Evolutionary conservation across 2,797 vertebrate species (phyloP), one percentile per base, ranked within the genome.

Genomic region (Columba guinea): DNA sequence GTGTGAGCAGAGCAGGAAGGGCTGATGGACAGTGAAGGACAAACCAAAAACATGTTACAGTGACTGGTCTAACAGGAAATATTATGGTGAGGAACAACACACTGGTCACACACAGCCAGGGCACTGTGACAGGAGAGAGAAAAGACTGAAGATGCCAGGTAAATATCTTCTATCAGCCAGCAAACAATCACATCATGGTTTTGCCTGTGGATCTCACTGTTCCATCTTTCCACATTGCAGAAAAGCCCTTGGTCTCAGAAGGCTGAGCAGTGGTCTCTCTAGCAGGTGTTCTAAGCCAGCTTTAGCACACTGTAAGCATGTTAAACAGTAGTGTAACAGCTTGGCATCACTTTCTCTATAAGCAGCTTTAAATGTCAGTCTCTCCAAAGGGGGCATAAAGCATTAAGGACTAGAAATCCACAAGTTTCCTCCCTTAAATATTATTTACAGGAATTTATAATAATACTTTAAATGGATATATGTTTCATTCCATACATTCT

Each of bases 281-380:
- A 22, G 28, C 27, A 80, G 14, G 12, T 0, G 0, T 56, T 59
- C 52, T 34, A 74, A 87, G 39, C n/a, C 62, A 90, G 51, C 26
- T 93, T 88, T 68, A 81, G 59, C 65, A 46, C 5, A 9, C 34
- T 56, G 27, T 8, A 63, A 83, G 73, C 70, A 59, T 49, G 39
- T 74, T 26, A 88, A 80, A 92, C 9, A 77, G 16, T 11, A 22
- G 19, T 23, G 12, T 34, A 87, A 68, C 6, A 84, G 9, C 30
- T 75, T 84, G 22, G 49, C 20, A 70, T 64, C 0, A 10, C 70
- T 93, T 76, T 30, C 27, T 90, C 52, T 83, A 17, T 58, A 74
- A 82, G n/a, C 48, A 63, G 32, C 34, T 92, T 89, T 78, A 96
- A 95, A 92, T 89, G n/a, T 74, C 93, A 94, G 4, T 21, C 56